These are phyloP conservation scores for Notothenia rossii DNA, from an alignment of 2,113 vertebrate species.

Conservation along the genomic window DNA sequence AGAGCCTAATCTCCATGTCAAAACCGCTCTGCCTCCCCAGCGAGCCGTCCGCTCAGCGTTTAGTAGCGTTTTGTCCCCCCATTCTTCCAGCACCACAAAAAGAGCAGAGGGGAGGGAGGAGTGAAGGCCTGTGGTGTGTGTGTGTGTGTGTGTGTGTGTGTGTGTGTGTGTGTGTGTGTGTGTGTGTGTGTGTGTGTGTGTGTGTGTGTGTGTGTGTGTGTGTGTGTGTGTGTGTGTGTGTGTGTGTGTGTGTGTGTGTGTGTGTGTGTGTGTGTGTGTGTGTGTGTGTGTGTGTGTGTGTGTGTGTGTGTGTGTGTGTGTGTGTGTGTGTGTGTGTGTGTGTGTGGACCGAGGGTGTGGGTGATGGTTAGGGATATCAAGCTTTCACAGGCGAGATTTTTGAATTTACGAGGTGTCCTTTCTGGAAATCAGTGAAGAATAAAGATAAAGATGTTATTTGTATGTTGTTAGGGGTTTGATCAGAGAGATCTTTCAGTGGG, in stretches of 20 bases:
- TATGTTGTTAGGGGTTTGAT: slow-evolving; percentile 6
- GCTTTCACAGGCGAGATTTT: slow-evolving; percentile 66
- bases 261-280: slow-evolving; percentile 19
- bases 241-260: too few relatives aligned
- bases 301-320: slow-evolving; percentile 17
- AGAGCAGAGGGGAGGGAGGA: slow-evolving; percentile 65
- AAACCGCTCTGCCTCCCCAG: slow-evolving; percentile 98
- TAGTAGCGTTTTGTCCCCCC: slow-evolving; percentile 98
- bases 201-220: slow-evolving; percentile 33
- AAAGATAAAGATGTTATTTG: not conserved
- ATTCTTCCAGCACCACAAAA: slow-evolving; percentile 96
- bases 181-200: slow-evolving; percentile 36
- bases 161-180: slow-evolving; percentile 31
- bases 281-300: not conserved
- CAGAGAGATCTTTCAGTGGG: not conserved
- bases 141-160: slow-evolving; percentile 42
- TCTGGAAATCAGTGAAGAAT: slow-evolving; percentile 73
- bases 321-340: slow-evolving; percentile 22
- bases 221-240: not conserved
- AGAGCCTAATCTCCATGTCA: slow-evolving; percentile 99
- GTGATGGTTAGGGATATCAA: slow-evolving; percentile 78
- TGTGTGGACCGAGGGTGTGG: slow-evolving; percentile 22
- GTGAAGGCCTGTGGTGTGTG: slow-evolving; percentile 40
- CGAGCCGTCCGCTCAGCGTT: slow-evolving; percentile 95
- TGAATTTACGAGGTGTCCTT: slow-evolving; percentile 16